A percentile compares a stretch with the other conserved stretches of the same genome.
Conservation (phyloP, 2,797 vertebrate genomes). For the Momotus momota region DNA sequence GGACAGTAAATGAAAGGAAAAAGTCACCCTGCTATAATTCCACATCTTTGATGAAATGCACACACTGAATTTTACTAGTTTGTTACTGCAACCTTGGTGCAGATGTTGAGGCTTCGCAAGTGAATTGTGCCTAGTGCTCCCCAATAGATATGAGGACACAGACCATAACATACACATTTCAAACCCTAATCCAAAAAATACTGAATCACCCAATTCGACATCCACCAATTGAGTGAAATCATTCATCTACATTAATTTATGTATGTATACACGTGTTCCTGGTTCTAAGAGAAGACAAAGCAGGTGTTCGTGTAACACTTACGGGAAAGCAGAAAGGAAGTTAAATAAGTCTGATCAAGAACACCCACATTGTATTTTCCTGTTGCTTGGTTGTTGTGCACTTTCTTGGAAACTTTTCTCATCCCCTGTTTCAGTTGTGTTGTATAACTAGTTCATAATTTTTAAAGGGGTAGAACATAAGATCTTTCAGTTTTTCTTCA, state of each 20-base stretch:
- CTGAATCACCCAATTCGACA: neutral
- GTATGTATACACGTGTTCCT: neutral
- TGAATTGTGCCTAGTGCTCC: neutral
- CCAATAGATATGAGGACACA: neutral
- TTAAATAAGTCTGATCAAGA: neutral
- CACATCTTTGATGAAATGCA: neutral
- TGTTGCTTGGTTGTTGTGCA: neutral
- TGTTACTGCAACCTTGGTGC: neutral
- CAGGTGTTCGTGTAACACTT: neutral
- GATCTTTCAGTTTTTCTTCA: neutral
- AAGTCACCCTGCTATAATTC: neutral
- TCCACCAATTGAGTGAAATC: neutral
- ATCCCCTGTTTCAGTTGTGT: neutral
- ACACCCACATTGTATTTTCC: neutral
- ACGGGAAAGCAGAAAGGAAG: neutral
- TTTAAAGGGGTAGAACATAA: neutral
- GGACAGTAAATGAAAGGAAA: neutral
- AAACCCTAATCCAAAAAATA: neutral
- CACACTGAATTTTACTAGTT: neutral
- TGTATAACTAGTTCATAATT: neutral
- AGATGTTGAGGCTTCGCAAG: neutral
- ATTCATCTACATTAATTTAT: neutral
- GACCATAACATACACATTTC: neutral
- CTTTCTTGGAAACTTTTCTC: neutral
- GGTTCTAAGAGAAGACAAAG: neutral